phyloP scores from a whole-genome alignment of 2,797 vertebrate species.

The Coregonus suidteri region DNA sequence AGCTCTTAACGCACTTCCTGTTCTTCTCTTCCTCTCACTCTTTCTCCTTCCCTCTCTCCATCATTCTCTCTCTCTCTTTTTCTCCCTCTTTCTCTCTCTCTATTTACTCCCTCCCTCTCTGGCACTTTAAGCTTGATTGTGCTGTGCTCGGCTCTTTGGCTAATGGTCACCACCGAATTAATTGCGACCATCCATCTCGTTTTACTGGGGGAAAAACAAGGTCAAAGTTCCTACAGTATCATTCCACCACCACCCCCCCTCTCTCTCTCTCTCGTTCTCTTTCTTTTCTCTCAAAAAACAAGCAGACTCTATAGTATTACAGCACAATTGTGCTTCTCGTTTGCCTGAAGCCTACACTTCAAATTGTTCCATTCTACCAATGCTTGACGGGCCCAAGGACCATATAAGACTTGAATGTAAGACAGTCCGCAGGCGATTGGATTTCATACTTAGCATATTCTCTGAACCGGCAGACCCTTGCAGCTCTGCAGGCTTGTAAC shows the following conservation, averaged over 20 bases:
- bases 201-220: conserved; percentile 51
- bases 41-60: not conserved
- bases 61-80: not conserved
- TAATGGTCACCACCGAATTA: conserved; percentile 61
- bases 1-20: not conserved
- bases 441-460: not conserved
- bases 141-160: conserved; percentile 48
- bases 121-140: conserved; percentile 41
- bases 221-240: conserved; percentile 5
- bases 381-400: not conserved
- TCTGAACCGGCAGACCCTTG: not conserved
- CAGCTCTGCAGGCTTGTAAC: not conserved
- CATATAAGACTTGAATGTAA: not conserved
- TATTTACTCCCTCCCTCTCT: conserved; percentile 14
- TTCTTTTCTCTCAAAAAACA: conserved; percentile 14
- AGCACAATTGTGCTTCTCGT: conserved; percentile 51
- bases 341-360: conserved; percentile 29
- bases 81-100: not conserved
- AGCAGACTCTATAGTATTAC: conserved; percentile 12
- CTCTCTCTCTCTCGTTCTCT: not conserved
- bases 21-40: not conserved
- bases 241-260: not conserved
- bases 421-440: not conserved
- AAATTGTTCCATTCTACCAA: conserved; percentile 42
- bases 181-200: conserved; percentile 62